Base-by-base conservation (phyloP, 2,797 vertebrate genomes). In the Ciconia nigra region DNA sequence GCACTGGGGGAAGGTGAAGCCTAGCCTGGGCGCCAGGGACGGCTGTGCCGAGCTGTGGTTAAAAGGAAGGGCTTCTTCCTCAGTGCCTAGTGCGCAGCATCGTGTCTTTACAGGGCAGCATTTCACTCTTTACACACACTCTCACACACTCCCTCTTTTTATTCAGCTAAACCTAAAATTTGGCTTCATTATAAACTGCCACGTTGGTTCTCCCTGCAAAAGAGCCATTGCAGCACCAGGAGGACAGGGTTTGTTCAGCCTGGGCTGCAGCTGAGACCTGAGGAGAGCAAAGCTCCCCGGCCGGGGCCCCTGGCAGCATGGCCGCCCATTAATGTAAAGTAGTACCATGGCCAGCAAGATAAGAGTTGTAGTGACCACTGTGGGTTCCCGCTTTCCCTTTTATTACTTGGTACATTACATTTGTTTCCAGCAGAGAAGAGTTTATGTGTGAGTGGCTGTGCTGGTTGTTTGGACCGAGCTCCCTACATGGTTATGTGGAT, bases 401-500 rank as follows among this genome's bases (percentile, higher is more conserved):
- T 95, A 96, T 96, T 94, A 57, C 96, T 95, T 77, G 41, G 81
- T 90, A 47, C 15, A 14, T 87, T 82, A 52, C 29, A 42, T 87
- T 96, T 62, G 39, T 96, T 97, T 98, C 96, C 96, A 95, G 95
- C 95, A 92, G 96, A 95, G 97, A 94, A 87, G 96, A 92, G 90
- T 93, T 96, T 93, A 90, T 96, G 84, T 96, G 96, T 66, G 29
- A 63, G 54, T 91, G 93, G 95, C 96, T 93, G 46, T 51, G 28
- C 51, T 5, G 41, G 91, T 80, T 62, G 55, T 91, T 90, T 92
- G 93, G 96, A 92, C 93, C 31, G 31, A 96, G 91, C 92, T 96
- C 93, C 96, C 96, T 63, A 33, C 93, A 49, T 84, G 93, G 95
- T 92, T 97, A 33, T 85, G 83, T 89, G 97, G 82, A 85, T 96